phyloP scores from a whole-genome alignment of 2,113 vertebrate species.

The Calypte anna region DNA sequence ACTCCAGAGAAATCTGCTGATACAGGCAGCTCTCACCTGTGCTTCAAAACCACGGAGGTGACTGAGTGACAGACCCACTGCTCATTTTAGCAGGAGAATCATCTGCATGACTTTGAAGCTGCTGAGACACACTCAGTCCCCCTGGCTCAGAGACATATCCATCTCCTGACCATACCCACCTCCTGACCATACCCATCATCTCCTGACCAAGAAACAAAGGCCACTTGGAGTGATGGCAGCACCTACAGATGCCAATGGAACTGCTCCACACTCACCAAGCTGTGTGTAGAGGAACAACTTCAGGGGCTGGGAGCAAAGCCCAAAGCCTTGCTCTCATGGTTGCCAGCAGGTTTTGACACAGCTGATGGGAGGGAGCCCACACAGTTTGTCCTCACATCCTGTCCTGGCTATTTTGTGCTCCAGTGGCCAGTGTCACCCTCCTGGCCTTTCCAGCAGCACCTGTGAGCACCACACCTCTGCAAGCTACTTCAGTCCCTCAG shows the following conservation, averaged over 20 bases:
- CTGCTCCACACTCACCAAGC: background rate
- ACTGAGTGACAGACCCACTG: background rate
- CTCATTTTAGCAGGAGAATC: background rate
- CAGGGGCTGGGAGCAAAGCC: background rate
- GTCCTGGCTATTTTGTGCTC: background rate
- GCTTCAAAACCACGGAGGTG: background rate
- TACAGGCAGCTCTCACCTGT: background rate
- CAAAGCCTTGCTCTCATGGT: fast-evolving
- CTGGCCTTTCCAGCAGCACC: background rate
- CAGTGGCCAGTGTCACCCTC: background rate
- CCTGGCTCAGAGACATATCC: background rate
- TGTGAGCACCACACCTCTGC: background rate
- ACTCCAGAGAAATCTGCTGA: background rate
- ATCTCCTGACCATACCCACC: no score
- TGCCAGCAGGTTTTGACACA: background rate
- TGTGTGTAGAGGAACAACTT: fast-evolving
- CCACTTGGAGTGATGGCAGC: background rate
- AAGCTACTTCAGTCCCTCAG: background rate
- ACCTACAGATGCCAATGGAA: fast-evolving
- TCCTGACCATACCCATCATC: background rate
- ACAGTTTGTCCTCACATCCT: fast-evolving
- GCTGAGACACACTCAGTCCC: background rate
- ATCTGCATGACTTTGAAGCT: background rate
- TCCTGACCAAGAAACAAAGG: background rate
- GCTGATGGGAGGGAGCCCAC: background rate